Conservation (phyloP, 2,113 vertebrate species). For the Alces alces region DNA sequence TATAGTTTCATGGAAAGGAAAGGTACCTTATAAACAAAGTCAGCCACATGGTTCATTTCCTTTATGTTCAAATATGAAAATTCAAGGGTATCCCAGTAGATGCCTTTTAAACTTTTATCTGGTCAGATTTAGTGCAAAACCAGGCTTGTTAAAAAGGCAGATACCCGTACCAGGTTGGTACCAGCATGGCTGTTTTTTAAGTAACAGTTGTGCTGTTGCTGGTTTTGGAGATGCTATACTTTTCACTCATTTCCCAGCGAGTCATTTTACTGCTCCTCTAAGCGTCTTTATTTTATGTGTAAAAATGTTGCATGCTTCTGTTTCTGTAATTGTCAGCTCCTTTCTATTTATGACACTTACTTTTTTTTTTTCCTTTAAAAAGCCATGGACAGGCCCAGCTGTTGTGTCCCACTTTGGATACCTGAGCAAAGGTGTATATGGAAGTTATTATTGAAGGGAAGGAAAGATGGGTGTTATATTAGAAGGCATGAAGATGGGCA, state of each 20-base stretch:
- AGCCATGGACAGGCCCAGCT: background rate
- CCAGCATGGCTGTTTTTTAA: background rate
- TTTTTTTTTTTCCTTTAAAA: background rate
- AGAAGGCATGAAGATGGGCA: background rate
- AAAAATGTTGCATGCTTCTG: background rate
- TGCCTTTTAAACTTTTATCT: background rate
- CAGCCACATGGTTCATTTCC: background rate
- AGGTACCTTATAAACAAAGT: background rate
- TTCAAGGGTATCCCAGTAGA: background rate
- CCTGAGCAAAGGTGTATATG: background rate
- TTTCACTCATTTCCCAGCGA: background rate
- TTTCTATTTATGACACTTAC: background rate
- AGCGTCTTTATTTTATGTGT: background rate
- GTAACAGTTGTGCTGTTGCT: background rate
- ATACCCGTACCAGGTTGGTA: background rate
- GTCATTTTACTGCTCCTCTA: background rate
- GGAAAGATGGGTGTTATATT: background rate
- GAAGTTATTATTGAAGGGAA: background rate
- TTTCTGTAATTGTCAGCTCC: background rate
- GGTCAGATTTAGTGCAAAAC: background rate
- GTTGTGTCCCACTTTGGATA: background rate
- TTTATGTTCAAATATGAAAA: slow-evolving; percentile 17
- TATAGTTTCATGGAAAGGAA: background rate
- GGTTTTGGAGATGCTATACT: background rate
- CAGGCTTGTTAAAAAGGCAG: background rate